Evolutionary conservation across 64 coral and sea anemone genomes (phyloP), one percentile per base, ranked within the genome.

Genomic region (Dendronephthya gigantea): DNA sequence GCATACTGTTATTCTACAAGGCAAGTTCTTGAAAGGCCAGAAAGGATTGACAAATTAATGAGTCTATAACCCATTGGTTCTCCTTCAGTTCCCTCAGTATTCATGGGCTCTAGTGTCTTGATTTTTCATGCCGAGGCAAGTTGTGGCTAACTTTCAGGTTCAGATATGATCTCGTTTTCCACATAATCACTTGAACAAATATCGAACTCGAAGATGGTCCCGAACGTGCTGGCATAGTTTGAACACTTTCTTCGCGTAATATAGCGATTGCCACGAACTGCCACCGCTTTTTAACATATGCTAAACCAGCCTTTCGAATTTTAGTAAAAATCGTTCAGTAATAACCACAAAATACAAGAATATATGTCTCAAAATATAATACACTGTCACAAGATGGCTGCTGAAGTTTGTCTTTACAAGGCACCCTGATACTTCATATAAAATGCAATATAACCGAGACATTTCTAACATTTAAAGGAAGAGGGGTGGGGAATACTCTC

Each of bases 61-160:
- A 88, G 48, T 47, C 87, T 82, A 82, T 55, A 88, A 13, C 87
- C 87, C 14, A 75, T 86, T 65, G 84, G 50, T 86, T 86, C 55
- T 68, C 23, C 84, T 6, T 40, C 84, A 65, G 10, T 65, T 38
- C 34, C 23, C 27, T 86, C 1, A 86, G 30, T 65, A 65, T 86
- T 86, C 84, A 36, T 31, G 34, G 84, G 84, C 84, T 86, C 23
- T 86, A 52, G 84, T 65, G 84, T 86, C 50, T 49, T 52, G 55
- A 86, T 86, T 65, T 86, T 86, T 68, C 84, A 31, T 40, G 10
- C 83, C 48, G 23, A 85, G 14, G 83, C 38, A 50, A 50, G 13
- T 84, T 84, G 83, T 85, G 45, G 83, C 47, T 47, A 85, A 85
- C 47, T 51, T 8, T 50, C 35, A 31, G 49, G 45, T 55, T 23